phyloP scores from a whole-genome alignment of 2,797 vertebrate species.

The Miichthys miiuy region DNA sequence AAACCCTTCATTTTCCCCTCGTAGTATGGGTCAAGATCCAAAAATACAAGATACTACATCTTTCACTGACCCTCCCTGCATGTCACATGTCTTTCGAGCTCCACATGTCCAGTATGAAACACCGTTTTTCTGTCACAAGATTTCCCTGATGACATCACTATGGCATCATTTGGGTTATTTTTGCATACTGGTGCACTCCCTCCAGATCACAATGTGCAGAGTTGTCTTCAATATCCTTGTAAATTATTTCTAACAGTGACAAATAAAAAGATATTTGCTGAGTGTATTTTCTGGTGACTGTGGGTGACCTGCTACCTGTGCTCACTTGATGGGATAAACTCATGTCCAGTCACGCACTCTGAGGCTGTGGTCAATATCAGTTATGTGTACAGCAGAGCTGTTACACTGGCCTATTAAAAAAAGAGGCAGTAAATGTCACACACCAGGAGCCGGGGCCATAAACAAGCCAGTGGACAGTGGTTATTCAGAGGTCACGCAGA shows the following conservation, averaged over 20 bases:
- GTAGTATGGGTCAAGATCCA: background rate
- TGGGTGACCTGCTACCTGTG: slow-evolving; percentile 52
- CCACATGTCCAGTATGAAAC: background rate
- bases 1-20: background rate
- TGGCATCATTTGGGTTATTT: slow-evolving; percentile 9
- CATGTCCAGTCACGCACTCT: slow-evolving; percentile 55
- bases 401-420: slow-evolving; percentile 77
- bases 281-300: slow-evolving; percentile 51
- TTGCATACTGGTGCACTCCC: rapidly evolving
- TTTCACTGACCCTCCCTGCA: background rate
- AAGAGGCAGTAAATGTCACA: slow-evolving; percentile 75
- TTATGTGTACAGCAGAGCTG: slow-evolving; percentile 66
- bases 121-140: background rate
- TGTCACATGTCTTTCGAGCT: background rate
- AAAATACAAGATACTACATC: slow-evolving; percentile 1
- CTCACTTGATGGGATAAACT: slow-evolving; percentile 68
- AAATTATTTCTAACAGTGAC: slow-evolving; percentile 29
- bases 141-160: background rate
- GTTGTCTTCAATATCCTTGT: slow-evolving; percentile 11
- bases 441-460: slow-evolving; percentile 69
- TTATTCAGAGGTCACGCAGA: slow-evolving; percentile 82
- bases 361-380: slow-evolving; percentile 71
- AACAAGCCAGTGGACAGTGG: slow-evolving; percentile 80
- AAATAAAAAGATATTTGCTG: slow-evolving; percentile 43
- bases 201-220: background rate